Evolutionary conservation across 2,888 invertebrate species (phyloP).

Genomic region (Tridacna gigas): DNA sequence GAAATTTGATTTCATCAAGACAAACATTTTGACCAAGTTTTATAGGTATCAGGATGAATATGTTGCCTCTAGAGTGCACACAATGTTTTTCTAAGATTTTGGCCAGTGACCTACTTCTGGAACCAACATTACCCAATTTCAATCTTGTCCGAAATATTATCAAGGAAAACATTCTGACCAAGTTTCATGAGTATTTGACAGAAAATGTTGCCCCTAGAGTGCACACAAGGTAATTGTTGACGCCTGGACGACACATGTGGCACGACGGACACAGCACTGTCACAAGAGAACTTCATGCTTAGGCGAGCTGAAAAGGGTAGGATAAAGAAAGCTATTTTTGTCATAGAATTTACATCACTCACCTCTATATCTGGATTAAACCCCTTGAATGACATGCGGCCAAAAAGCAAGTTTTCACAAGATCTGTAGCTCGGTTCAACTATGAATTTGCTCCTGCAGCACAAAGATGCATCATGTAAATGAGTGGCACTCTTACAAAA

Average conservation of each 20-base stretch:
- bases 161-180: too few relatives aligned
- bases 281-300: too few relatives aligned
- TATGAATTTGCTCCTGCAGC: constrained; percentile 70
- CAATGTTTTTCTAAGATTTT: background rate
- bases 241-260: too few relatives aligned
- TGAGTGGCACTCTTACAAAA: background rate
- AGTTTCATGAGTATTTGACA: too few relatives aligned
- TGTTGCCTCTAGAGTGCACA: background rate
- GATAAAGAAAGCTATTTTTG: too few relatives aligned
- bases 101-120: background rate
- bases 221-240: too few relatives aligned
- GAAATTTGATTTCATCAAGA: background rate
- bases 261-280: too few relatives aligned
- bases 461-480: background rate
- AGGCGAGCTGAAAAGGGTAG: too few relatives aligned
- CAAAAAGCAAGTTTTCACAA: constrained; percentile 91
- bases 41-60: background rate
- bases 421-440: constrained; percentile 76
- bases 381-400: constrained; percentile 95
- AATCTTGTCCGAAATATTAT: too few relatives aligned
- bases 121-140: background rate
- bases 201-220: too few relatives aligned
- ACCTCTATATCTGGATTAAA: constrained; percentile 96
- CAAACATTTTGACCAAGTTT: too few relatives aligned
- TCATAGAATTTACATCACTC: background rate